These are phyloP conservation scores for Contarinia nasturtii DNA, from an alignment of 1,140 invertebrate genomes.

Conservation along the genomic window DNA sequence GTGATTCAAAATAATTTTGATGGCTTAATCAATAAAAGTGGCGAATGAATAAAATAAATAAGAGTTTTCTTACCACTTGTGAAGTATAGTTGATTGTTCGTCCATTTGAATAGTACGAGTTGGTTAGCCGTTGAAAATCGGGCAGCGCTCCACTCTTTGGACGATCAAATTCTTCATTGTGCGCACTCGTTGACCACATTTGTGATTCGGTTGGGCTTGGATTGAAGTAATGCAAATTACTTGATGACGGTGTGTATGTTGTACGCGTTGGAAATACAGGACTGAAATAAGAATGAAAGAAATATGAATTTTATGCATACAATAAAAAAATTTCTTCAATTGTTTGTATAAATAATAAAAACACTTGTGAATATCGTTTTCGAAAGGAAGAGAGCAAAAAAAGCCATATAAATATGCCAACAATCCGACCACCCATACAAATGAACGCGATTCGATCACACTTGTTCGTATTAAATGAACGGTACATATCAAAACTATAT, in stretches of 20 bases:
- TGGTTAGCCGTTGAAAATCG: slow-evolving; percentile 15
- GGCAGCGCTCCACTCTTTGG: slow-evolving; percentile 8
- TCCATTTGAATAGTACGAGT: too few relatives aligned
- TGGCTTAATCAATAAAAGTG: too few relatives aligned
- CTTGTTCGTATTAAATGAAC: too few relatives aligned
- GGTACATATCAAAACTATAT: too few relatives aligned
- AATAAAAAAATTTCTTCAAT: too few relatives aligned
- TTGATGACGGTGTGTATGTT: slow-evolving; percentile 13
- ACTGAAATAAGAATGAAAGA: slow-evolving; percentile 7
- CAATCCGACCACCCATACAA: background rate
- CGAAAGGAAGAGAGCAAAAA: background rate
- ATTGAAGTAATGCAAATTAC: slow-evolving; percentile 15
- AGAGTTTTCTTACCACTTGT: too few relatives aligned
- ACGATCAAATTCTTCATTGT: background rate
- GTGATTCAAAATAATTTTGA: background rate
- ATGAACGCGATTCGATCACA: too few relatives aligned
- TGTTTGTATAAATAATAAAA: too few relatives aligned
- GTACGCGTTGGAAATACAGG: slow-evolving; percentile 16
- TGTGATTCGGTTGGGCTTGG: slow-evolving; percentile 13
- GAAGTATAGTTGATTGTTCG: too few relatives aligned
- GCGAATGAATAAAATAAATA: too few relatives aligned
- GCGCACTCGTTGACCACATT: slow-evolving; percentile 6
- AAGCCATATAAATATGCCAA: background rate
- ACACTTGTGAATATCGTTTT: too few relatives aligned
- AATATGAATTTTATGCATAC: background rate